A percentile compares a stretch with the other conserved stretches of the same genome.
Conservation (phyloP, 2,797 vertebrate species). For the Champsocephalus gunnari region DNA sequence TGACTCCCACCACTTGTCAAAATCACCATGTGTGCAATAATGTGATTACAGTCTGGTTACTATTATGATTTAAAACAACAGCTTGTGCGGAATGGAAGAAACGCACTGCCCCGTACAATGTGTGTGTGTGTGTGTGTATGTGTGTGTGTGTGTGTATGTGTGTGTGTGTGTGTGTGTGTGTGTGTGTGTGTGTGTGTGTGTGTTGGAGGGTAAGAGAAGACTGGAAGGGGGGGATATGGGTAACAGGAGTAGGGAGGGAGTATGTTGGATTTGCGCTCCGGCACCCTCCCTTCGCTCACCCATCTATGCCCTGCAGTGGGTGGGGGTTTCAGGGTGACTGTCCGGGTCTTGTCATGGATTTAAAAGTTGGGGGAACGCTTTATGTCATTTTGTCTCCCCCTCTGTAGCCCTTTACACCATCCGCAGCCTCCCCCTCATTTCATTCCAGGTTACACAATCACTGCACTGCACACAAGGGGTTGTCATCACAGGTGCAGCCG, state of each 20-base stretch:
- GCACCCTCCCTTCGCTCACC: constrained; percentile 44
- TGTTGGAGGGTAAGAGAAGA: constrained; percentile 39
- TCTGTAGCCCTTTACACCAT: constrained; percentile 70
- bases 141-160: constrained; percentile 72
- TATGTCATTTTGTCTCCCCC: constrained; percentile 71
- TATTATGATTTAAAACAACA: constrained; percentile 99
- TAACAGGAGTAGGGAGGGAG: constrained; percentile 70
- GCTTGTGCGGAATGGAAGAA: constrained; percentile 91
- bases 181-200: constrained; percentile 48
- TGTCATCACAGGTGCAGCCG: constrained; percentile 87
- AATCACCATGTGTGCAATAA: constrained; percentile 97
- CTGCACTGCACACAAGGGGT: constrained; percentile 80
- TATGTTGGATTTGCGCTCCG: constrained; percentile 53
- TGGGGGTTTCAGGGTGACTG: constrained; percentile 70
- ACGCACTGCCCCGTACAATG: constrained; percentile 82
- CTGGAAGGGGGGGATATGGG: constrained; percentile 40
- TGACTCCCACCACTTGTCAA: constrained; percentile 92
- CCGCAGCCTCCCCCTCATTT: constrained; percentile 58
- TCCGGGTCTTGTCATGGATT: constrained; percentile 78
- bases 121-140: constrained; percentile 69
- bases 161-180: constrained; percentile 45
- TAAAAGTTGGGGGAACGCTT: constrained; percentile 75
- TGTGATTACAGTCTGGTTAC: constrained; percentile 98
- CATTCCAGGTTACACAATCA: constrained; percentile 84
- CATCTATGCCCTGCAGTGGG: constrained; percentile 66